A percentile compares a stretch with the other conserved stretches of the same genome.
Conservation (phyloP, 2,797 vertebrate species). For the Pseudotriccus pelzelni region DNA sequence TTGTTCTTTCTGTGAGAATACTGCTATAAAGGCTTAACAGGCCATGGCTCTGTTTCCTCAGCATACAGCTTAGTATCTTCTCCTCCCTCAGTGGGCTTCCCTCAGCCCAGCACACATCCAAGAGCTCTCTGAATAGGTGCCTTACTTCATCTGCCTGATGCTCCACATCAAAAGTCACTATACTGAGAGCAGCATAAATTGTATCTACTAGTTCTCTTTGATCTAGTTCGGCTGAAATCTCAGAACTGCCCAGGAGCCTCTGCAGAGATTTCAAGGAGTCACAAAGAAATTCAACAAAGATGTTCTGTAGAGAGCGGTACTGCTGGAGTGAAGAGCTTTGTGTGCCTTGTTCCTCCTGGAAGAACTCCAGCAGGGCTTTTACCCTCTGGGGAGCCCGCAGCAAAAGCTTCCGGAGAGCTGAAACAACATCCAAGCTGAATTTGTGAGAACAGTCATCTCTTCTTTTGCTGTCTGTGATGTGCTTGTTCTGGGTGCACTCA, state of each 20-base stretch:
- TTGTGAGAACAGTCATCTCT: conserved; percentile 25
- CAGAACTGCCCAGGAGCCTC: conserved; percentile 54
- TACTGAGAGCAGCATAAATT: conserved; percentile 80
- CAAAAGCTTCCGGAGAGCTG: conserved; percentile 81
- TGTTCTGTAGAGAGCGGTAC: conserved; percentile 74
- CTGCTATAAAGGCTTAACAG: conserved; percentile 82
- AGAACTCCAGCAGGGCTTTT: conserved; percentile 81
- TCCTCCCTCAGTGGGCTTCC: conserved; percentile 81
- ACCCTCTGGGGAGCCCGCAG: conserved; percentile 80
- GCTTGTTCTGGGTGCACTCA: conserved; percentile 64
- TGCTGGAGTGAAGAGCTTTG: background rate
- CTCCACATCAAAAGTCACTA: conserved; percentile 79
- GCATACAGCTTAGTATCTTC: conserved; percentile 83
- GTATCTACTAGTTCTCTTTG: conserved; percentile 69
- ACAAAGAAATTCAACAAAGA: conserved; percentile 83
- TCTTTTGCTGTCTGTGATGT: conserved; percentile 44
- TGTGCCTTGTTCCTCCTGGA: conserved; percentile 59
- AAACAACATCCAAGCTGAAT: conserved; percentile 77
- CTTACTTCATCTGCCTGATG: conserved; percentile 73
- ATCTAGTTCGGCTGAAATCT: conserved; percentile 27
- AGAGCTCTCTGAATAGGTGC: conserved; percentile 84
- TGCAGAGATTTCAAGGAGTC: conserved; percentile 75
- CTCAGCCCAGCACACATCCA: conserved; percentile 77
- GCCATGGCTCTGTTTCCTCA: conserved; percentile 77
- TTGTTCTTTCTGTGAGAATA: conserved; percentile 75